These are phyloP conservation scores for Drosophila yakuba DNA, from an alignment of 1,140 invertebrate genomes.

Conservation along the genomic window DNA sequence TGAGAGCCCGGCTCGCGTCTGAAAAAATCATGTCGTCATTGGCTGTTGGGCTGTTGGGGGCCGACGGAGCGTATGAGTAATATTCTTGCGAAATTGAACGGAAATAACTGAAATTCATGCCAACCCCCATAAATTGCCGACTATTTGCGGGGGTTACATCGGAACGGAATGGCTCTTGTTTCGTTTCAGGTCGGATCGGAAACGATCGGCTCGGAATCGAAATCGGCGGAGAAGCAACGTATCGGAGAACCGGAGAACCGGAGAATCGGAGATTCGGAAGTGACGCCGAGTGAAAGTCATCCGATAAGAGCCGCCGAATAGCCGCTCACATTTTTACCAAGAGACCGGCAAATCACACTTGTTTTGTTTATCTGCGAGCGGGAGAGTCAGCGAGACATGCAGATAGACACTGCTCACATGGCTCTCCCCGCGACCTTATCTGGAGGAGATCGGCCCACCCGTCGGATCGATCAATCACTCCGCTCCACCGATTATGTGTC, in stretches of 20 bases:
- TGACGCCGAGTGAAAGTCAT: constrained; percentile 39
- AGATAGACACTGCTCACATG: not conserved
- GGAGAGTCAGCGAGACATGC: not conserved
- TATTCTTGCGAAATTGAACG: constrained; percentile 83
- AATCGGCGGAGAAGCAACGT: not conserved
- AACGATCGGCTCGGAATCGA: not conserved
- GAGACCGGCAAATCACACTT: constrained; percentile 38
- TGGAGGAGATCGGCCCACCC: constrained; percentile 10
- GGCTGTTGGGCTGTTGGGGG: constrained; percentile 18
- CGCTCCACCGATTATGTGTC: constrained; percentile 19
- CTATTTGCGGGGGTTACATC: constrained; percentile 13
- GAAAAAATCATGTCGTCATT: constrained; percentile 23
- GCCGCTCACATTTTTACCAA: not conserved
- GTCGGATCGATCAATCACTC: constrained; percentile 19
- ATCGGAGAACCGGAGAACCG: not conserved
- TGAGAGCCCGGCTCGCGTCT: constrained; percentile 5
- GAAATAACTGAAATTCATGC: constrained; percentile 80
- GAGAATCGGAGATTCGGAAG: constrained; percentile 21
- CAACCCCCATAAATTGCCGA: not conserved
- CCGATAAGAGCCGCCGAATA: constrained; percentile 20
- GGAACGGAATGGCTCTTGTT: not conserved
- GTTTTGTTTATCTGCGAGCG: constrained; percentile 52
- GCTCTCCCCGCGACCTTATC: constrained; percentile 15
- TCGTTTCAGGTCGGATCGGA: too few species aligned
- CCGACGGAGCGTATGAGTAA: constrained; percentile 72